Conservation (phyloP, 2,888 invertebrate genomes). For the Agrotis ipsilon region DNA sequence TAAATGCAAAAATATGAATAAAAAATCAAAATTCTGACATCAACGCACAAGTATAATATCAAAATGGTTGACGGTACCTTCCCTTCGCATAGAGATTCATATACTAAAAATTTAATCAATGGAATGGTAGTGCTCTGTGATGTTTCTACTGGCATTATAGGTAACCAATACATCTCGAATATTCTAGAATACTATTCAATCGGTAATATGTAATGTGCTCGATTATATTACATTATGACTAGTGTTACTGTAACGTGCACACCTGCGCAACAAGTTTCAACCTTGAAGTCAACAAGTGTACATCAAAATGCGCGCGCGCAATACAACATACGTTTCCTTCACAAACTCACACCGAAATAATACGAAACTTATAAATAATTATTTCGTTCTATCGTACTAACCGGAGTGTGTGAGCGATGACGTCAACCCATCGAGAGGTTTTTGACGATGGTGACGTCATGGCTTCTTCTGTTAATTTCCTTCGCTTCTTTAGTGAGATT, state of each 20-base stretch:
- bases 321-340: constrained; percentile 49
- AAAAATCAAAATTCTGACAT: constrained; percentile 13
- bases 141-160: constrained; percentile 36
- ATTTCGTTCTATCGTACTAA: constrained; percentile 55
- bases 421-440: constrained; percentile 88
- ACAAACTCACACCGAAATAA: constrained; percentile 56
- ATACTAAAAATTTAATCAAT: constrained; percentile 42
- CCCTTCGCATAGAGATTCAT: constrained; percentile 56
- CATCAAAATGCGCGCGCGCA: constrained; percentile 34
- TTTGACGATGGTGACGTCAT: constrained; percentile 83
- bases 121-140: constrained; percentile 48
- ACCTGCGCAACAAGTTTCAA: constrained; percentile 62
- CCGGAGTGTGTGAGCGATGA: constrained; percentile 58
- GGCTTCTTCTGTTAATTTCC: constrained; percentile 85
- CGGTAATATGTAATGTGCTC: constrained; percentile 62
- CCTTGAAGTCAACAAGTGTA: constrained; percentile 26
- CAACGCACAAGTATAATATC: constrained; percentile 12
- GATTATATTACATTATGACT: constrained; percentile 81
- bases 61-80: constrained; percentile 34
- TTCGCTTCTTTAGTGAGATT: constrained; percentile 82
- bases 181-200: constrained; percentile 51
- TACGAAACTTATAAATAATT: constrained; percentile 50
- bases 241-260: constrained; percentile 82
- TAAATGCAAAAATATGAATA: constrained; percentile 1
- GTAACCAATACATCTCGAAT: constrained; percentile 53